A percentile compares a stretch with the other conserved stretches of the same genome.
These are phyloP conservation scores for Drosophila athabasca DNA, from an alignment of 1,140 invertebrate species.

Conservation along the genomic window DNA sequence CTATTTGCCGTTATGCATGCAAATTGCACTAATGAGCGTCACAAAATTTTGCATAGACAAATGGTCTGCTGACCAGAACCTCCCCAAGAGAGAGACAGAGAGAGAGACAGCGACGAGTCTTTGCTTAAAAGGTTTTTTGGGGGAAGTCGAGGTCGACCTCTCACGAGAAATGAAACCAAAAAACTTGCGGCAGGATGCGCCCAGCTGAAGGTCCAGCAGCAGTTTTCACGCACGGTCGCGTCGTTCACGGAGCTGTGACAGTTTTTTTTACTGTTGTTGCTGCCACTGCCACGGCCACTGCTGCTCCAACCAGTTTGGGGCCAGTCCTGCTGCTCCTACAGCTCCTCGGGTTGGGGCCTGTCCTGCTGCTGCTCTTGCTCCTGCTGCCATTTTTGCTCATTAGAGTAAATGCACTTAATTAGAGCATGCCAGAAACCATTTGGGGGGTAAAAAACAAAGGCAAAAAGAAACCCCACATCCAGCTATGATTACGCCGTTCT, in stretches of 20 bases:
- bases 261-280: constrained; percentile 18
- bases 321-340: constrained; percentile 28
- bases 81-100: not conserved
- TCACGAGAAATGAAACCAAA: constrained; percentile 37
- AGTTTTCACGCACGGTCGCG: constrained; percentile 71
- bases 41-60: constrained; percentile 77
- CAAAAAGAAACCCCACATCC: constrained; percentile 8
- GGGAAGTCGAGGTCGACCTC: constrained; percentile 41
- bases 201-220: constrained; percentile 39
- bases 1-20: constrained; percentile 75
- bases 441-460: constrained; percentile 5
- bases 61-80: constrained; percentile 36
- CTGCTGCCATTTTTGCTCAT: constrained; percentile 72
- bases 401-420: constrained; percentile 80
- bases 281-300: constrained; percentile 10
- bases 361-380: constrained; percentile 10
- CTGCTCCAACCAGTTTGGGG: not conserved
- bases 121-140: constrained; percentile 26
- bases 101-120: not conserved
- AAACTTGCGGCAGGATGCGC: constrained; percentile 20
- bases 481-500: constrained; percentile 71
- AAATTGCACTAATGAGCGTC: constrained; percentile 77
- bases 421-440: constrained; percentile 58
- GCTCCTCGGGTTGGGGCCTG: too few species aligned
- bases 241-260: constrained; percentile 57